These are phyloP conservation scores for Margarornis squamiger DNA, from an alignment of 2,797 vertebrate genomes.

Conservation along the genomic window DNA sequence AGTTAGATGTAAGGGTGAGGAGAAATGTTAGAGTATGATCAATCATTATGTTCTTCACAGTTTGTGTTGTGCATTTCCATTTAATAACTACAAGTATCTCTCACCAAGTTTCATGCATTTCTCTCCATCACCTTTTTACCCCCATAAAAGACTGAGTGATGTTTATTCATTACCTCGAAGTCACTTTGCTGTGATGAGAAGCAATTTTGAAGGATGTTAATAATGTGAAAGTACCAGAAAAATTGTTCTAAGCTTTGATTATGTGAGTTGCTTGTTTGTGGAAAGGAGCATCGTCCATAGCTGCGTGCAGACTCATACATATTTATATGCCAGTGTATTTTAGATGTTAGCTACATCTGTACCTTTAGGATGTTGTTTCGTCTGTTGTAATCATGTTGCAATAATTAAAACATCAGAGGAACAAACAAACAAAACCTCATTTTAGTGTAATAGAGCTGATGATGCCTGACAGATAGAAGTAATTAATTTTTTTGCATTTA, in stretches of 20 bases:
- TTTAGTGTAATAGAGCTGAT: conserved; percentile 15
- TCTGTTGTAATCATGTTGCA: conserved; percentile 40
- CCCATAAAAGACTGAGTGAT: neutral
- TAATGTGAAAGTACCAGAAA: neutral
- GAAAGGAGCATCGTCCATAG: neutral
- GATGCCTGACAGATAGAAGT: conserved; percentile 28
- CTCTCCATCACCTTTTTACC: neutral
- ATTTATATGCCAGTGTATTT: neutral
- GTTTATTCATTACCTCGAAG: neutral
- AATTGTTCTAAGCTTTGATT: neutral
- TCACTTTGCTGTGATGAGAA: neutral
- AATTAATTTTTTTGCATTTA: conserved; percentile 38
- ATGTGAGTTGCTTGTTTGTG: neutral
- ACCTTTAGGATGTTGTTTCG: conserved; percentile 51
- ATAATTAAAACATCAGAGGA: conserved; percentile 67
- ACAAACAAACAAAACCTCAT: conserved; percentile 34
- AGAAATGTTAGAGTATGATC: neutral
- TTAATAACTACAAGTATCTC: neutral
- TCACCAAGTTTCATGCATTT: neutral
- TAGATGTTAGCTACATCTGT: conserved; percentile 6
- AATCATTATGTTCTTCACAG: neutral
- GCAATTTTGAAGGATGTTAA: neutral
- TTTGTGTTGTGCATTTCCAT: neutral
- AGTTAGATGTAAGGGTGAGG: neutral
- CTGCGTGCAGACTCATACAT: neutral